Conservation (phyloP, 2,888 invertebrate genomes). For the Malachius bipustulatus region DNA sequence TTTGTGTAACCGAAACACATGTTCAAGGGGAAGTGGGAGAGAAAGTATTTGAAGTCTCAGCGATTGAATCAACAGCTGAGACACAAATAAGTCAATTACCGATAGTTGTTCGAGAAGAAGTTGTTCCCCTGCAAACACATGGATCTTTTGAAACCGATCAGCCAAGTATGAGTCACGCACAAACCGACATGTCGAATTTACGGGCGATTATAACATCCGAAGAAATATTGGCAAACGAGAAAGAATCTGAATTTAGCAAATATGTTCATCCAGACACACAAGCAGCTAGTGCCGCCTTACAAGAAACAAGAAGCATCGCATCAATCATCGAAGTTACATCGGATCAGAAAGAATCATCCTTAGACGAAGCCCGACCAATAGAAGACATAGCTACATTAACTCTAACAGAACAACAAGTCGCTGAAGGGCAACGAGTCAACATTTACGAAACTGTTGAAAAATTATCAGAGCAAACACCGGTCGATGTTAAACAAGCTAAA, state of each 20-base stretch:
- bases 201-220: too few species aligned
- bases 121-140: slow-evolving; percentile 30
- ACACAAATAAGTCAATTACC: too few species aligned
- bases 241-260: slow-evolving; percentile 13
- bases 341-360: neutral
- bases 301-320: slow-evolving; percentile 11
- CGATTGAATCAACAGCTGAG: slow-evolving; percentile 38
- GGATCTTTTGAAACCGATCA: slow-evolving; percentile 12
- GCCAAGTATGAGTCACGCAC: neutral
- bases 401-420: neutral
- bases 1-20: slow-evolving; percentile 35
- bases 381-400: neutral
- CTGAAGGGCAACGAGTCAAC: neutral
- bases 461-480: slow-evolving; percentile 34
- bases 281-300: slow-evolving; percentile 5
- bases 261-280: slow-evolving; percentile 8
- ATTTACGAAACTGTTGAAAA: slow-evolving; percentile 31
- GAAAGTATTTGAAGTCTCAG: slow-evolving; percentile 35
- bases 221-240: slow-evolving; percentile 15
- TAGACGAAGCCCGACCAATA: slow-evolving; percentile 3
- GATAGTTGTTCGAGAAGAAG: slow-evolving; percentile 36
- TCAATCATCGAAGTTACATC: slow-evolving; percentile 21
- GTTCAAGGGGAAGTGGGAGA: slow-evolving; percentile 32
- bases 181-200: too few species aligned
- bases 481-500: too few species aligned